These are phyloP conservation scores for Salticus scenicus DNA, from an alignment of 2,888 invertebrate species.

Conservation along the genomic window DNA sequence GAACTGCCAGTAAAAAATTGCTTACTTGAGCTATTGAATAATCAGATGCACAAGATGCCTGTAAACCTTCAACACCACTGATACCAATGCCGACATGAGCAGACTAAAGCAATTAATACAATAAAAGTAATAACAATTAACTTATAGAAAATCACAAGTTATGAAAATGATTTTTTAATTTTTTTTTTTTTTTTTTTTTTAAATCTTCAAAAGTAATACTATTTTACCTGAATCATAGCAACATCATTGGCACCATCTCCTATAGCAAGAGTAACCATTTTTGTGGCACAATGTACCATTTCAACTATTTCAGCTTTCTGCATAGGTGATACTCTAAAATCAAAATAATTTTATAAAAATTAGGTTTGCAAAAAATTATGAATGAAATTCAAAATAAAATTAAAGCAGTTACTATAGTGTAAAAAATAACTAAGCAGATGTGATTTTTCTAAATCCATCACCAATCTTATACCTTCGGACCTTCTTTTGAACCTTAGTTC, in stretches of 20 bases:
- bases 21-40: slow-evolving; percentile 94
- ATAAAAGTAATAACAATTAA: background rate
- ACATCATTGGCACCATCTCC: slow-evolving; percentile 99
- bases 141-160: slow-evolving; percentile 17
- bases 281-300: slow-evolving; percentile 81
- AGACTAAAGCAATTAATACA: slow-evolving; percentile 78
- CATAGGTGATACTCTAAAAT: slow-evolving; percentile 91
- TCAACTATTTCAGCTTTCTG: slow-evolving; percentile 85
- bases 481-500: too few species aligned
- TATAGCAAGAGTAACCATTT: slow-evolving; percentile 92
- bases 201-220: background rate
- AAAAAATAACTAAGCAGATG: too few species aligned
- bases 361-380: background rate
- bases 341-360: background rate
- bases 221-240: slow-evolving; percentile 90
- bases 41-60: slow-evolving; percentile 99
- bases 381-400: too few species aligned
- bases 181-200: too few species aligned
- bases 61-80: slow-evolving; percentile 98
- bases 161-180: background rate
- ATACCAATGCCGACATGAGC: slow-evolving; percentile 98
- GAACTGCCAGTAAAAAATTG: background rate
- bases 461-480: too few species aligned
- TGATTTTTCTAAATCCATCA: too few species aligned
- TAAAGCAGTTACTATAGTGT: too few species aligned